Evolutionary conservation across 2,113 vertebrate species (phyloP), one percentile per base, ranked within the genome.

Genomic region (Aegotheles bennettii): DNA sequence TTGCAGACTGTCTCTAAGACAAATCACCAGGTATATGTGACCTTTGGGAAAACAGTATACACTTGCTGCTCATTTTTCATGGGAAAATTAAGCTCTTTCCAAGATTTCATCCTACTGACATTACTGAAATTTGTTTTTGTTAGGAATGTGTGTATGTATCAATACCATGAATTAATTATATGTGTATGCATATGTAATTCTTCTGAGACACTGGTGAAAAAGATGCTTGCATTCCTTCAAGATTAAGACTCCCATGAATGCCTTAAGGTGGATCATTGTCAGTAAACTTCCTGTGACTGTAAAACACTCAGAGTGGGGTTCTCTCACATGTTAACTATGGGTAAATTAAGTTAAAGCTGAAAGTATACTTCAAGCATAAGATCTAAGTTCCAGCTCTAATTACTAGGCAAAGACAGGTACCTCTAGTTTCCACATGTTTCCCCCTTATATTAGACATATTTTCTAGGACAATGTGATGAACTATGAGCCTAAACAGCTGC

Each of bases 11-110:
- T 95, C 21, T 94, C 76, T 60, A 96, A 95, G 95, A 96, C 97
- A 56, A 95, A 93, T 87, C 95, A 97, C 18, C 98, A 99, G 98
- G 98, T 98, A 94, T 10, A 6, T 28, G 11, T 63, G 29, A 31
- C 40, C 48, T 40, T 47, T 83, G 45, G 25, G 63, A 65, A 64
- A 64, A 43, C 7, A 5, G 3, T 42, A n/a, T 40, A 40, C 5
- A 15, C 48, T 57, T 84, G 13, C 20, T 64, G 33, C 24, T 84
- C 29, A 9, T 92, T 87, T 93, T 64, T 50, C 31, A 25, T 31
- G 23, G 25, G 26, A 76, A 89, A 83, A 85, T 18, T 19, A 67
- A 70, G 9, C 36, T 75, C 2, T 19, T 80, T 86, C 51, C 16
- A 20, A 42, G n/a, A 48, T 67, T 70, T 64, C 18, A 10, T 90